Base-by-base conservation (phyloP, 2,888 invertebrate genomes). In the Ochropleura leucogaster region DNA sequence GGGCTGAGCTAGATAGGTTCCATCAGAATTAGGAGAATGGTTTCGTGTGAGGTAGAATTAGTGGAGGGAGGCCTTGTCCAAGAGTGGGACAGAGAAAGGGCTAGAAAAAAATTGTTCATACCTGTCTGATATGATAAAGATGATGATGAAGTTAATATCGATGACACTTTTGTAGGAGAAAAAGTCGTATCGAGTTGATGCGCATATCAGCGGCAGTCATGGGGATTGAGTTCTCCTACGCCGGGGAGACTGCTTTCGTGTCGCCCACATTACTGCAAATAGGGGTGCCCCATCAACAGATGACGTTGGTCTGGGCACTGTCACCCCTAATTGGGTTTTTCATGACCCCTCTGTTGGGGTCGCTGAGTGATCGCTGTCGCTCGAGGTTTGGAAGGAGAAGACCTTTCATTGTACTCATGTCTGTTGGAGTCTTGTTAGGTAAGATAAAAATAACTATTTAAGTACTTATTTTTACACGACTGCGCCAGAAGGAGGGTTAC, bases 201-300 rank as follows among this genome's bases (percentile, higher is more conserved):
- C 97, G 98, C 14, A 97, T 99, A 83, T 99, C 99, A 40, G 98
- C 99, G 0, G 99, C 99, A 0, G 99, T 99, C 0, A 99, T 99
- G 98, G 99, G 99, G 3, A 99, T 99, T 75, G 99, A 99, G 93
- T 99, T 99, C 94, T 99, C 99, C 0, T 99, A 99, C 91, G 99
- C 99, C 0, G 99, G 99, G 0, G 99, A 99, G 95, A 99, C 99
- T 0, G 99, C 99, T 0, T 99, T 99, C 94, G 99, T 99, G 0
- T 99, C 99, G 0, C 99, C 99, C 3, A 99, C 99, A 0, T 96
- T 99, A 18, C 97, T 99, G 6, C 98, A 99, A 95, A 98, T 99
- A 83, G 99, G 99, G 8, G 98, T 99, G 1, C 98, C 98, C 74
- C 99, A 99, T 92, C 97, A 98, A 84, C 98, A 98, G 90, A 99